phyloP scores from a whole-genome alignment of 2,888 invertebrate species.

The Yponomeuta sedellus region DNA sequence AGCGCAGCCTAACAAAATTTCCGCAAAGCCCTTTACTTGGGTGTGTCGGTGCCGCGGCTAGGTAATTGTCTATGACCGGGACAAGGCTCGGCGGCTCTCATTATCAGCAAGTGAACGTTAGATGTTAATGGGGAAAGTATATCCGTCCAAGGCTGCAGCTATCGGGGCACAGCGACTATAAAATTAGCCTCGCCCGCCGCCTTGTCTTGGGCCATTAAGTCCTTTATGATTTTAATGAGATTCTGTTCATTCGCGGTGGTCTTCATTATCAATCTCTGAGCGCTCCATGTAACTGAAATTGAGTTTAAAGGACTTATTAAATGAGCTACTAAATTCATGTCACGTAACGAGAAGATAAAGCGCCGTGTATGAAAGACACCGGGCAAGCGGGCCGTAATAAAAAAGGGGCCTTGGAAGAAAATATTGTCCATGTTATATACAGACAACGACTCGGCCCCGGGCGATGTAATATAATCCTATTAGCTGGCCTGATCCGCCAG shows the following conservation, averaged over 20 bases:
- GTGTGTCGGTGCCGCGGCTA: background rate
- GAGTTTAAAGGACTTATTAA: background rate
- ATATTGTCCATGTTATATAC: slow-evolving; percentile 29
- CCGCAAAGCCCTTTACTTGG: background rate
- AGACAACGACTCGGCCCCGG: slow-evolving; percentile 24
- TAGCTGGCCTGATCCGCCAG: slow-evolving; percentile 30
- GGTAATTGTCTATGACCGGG: slow-evolving; percentile 1
- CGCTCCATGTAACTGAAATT: background rate
- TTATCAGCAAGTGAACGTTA: slow-evolving; percentile 9
- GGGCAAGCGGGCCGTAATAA: background rate
- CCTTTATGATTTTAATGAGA: slow-evolving; percentile 2
- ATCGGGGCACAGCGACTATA: background rate
- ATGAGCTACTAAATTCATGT: background rate
- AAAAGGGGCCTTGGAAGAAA: slow-evolving; percentile 23
- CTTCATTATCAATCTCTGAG: background rate
- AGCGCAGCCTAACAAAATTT: too few species aligned
- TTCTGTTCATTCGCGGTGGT: slow-evolving; percentile 1
- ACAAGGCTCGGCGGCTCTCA: slow-evolving; percentile 6
- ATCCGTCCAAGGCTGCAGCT: background rate
- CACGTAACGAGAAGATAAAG: background rate
- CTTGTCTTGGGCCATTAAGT: background rate
- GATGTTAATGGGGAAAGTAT: slow-evolving; percentile 4
- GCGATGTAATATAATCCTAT: slow-evolving; percentile 34
- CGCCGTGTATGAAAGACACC: background rate
- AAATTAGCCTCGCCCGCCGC: background rate